A percentile compares a stretch with the other conserved stretches of the same genome.
Conservation (phyloP, 2,113 vertebrate species). For the Catagonus wagneri region DNA sequence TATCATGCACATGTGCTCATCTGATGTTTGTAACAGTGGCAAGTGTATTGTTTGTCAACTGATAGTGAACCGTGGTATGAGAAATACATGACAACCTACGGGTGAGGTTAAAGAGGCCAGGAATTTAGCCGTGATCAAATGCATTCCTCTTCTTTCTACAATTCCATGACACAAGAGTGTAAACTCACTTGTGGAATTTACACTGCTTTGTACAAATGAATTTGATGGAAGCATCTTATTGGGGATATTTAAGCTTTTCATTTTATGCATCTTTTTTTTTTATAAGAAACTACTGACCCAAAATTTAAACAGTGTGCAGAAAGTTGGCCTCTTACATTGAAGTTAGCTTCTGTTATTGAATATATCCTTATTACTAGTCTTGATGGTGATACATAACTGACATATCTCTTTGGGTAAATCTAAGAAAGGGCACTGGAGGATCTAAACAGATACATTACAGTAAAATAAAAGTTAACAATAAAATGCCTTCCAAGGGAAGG, state of each 20-base stretch:
- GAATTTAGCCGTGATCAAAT: neutral
- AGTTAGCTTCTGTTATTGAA: neutral
- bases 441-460: neutral
- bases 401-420: neutral
- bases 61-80: neutral
- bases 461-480: neutral
- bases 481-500: neutral
- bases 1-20: neutral
- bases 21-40: neutral
- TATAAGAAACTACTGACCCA: neutral
- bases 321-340: neutral
- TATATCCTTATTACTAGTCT: too few species aligned
- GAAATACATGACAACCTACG: neutral
- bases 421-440: neutral
- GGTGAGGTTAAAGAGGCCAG: neutral
- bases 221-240: neutral
- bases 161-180: slow-evolving; percentile 49
- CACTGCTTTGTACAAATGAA: neutral
- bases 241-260: neutral
- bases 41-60: neutral
- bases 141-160: slow-evolving; percentile 5
- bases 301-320: neutral
- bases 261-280: slow-evolving; percentile 40
- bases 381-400: too few species aligned
- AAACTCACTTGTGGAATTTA: slow-evolving; percentile 15